Percentiles rank a stretch among this genome's conserved stretches.
Evolutionary conservation across 1,140 invertebrate species (phyloP).

Genomic region (Euwallacea similis): DNA sequence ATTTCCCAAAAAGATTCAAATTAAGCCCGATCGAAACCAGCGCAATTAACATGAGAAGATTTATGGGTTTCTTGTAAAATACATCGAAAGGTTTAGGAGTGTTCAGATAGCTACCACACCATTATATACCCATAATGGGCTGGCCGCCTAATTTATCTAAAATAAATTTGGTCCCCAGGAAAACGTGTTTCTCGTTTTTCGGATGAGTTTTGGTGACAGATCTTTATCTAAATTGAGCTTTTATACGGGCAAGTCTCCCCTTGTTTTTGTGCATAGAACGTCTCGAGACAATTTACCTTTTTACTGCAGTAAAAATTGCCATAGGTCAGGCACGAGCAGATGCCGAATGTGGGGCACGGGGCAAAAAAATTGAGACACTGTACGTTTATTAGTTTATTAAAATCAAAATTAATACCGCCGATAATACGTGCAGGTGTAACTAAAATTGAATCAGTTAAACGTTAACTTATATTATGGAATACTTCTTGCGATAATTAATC

Average conservation of each 20-base stretch:
- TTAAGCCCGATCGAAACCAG: slow-evolving; percentile 9
- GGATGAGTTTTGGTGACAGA: slow-evolving; percentile 14
- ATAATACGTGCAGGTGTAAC: neutral
- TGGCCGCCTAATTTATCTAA: slow-evolving; percentile 27
- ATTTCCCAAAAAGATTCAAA: slow-evolving; percentile 8
- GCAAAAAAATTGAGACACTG: neutral
- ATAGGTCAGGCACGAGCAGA: neutral
- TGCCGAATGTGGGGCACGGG: neutral
- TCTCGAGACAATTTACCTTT: neutral
- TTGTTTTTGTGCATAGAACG: neutral
- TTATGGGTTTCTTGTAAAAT: slow-evolving; percentile 28
- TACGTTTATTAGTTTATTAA: neutral
- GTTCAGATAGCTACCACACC: slow-evolving; percentile 31
- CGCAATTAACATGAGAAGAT: slow-evolving; percentile 24
- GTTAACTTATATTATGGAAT: no score
- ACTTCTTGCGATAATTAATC: no score
- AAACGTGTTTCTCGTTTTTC: slow-evolving; percentile 20
- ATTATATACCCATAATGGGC: slow-evolving; percentile 20
- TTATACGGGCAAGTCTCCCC: neutral
- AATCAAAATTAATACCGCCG: neutral
- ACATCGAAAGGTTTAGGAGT: slow-evolving; percentile 22
- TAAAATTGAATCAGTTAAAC: neutral
- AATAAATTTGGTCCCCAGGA: slow-evolving; percentile 24
- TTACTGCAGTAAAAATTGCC: neutral
- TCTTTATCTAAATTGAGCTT: slow-evolving; percentile 28